Evolutionary conservation across 2,113 vertebrate species (phyloP), one percentile per base, ranked within the genome.

Genomic region (Toxostoma redivivum): DNA sequence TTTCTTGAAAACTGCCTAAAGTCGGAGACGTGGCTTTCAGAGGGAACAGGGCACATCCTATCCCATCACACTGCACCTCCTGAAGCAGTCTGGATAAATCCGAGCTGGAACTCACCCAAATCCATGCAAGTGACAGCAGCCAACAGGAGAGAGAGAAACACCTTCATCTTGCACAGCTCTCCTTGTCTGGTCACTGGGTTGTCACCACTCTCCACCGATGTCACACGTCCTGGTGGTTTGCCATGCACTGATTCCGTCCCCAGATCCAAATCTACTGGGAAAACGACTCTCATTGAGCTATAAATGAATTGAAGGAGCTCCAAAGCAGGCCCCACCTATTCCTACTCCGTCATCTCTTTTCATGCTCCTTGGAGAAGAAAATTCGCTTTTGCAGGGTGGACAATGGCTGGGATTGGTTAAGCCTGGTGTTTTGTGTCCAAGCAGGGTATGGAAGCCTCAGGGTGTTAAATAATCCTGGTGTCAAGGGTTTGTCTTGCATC

Each of bases 301-400:
- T 62, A 95, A 94, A 86, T 5, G 20, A 50, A 78, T 24, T 4
- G 33, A 94, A 83, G 5, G 38, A 66, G 57, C 38, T 80, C 40
- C 15, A 40, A 44, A 86, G 47, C 10, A 70, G 48, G 80, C 86
- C 69, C 92, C 95, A 86, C 96, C 96, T 96, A 88, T 35, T 24
- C 19, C 64, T 18, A 5, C 45, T n/a, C 31, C 4, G 3, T 83
- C 90, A 86, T 15, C 38, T 88, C 93, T 90, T 96, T 93, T 96
- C 82, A 42, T 67, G 85, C 56, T 73, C 67, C 18, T 88, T 81
- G 67, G 60, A 94, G 85, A 94, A 83, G 92, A 96, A 95, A 94
- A 96, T 81, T 31, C 38, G 22, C 10, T 9, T 64, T 94, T 28
- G 10, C 11, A 2, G 16, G 31, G 48, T 42, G 60, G 58, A 93